These are phyloP conservation scores for Ephydatia muelleri DNA, from an alignment of 37 sponge, comb jelly and placozoan species.

Conservation along the genomic window DNA sequence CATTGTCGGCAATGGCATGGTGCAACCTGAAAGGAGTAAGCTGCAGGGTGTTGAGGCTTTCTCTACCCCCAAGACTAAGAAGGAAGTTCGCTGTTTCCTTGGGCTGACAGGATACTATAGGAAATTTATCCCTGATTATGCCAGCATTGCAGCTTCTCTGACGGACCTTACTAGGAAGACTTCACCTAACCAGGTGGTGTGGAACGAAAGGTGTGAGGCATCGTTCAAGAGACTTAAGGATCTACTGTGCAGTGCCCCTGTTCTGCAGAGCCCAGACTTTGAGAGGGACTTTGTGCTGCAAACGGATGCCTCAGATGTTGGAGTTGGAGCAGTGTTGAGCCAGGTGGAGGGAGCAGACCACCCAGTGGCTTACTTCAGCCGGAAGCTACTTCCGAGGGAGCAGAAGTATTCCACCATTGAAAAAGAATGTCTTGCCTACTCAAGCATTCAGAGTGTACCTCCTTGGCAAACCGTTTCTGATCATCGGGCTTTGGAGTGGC, in stretches of 20 bases:
- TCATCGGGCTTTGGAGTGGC: conserved; percentile 47
- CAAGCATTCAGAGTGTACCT: conserved; percentile 31
- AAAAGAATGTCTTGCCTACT: conserved; percentile 39
- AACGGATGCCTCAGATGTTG: conserved; percentile 52
- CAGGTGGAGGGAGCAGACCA: conserved; percentile 49
- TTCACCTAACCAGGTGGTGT: conserved; percentile 16
- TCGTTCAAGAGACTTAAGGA: conserved; percentile 44
- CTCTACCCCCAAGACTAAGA: conserved; percentile 37
- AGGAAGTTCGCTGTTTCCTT: conserved; percentile 36
- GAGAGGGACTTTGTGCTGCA: conserved; percentile 24
- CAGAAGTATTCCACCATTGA: conserved; percentile 33
- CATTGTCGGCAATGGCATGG: conserved; percentile 35
- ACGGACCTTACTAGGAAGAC: conserved; percentile 38
- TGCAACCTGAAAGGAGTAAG: conserved; percentile 42
- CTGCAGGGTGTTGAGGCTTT: conserved; percentile 32
- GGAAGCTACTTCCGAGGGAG: conserved; percentile 48
- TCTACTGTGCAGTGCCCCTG: conserved; percentile 15
- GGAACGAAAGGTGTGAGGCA: conserved; percentile 9
- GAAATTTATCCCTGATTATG: conserved; percentile 45
- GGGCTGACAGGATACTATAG: conserved; percentile 57
- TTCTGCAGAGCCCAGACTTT: conserved; percentile 37
- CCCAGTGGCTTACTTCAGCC: conserved; percentile 44
- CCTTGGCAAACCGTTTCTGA: conserved; percentile 2
- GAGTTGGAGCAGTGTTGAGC: conserved; percentile 57
- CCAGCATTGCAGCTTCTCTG: conserved; percentile 21